phyloP scores from a whole-genome alignment of 2,888 invertebrate genomes.

The Trachelus iudaicus region DNA sequence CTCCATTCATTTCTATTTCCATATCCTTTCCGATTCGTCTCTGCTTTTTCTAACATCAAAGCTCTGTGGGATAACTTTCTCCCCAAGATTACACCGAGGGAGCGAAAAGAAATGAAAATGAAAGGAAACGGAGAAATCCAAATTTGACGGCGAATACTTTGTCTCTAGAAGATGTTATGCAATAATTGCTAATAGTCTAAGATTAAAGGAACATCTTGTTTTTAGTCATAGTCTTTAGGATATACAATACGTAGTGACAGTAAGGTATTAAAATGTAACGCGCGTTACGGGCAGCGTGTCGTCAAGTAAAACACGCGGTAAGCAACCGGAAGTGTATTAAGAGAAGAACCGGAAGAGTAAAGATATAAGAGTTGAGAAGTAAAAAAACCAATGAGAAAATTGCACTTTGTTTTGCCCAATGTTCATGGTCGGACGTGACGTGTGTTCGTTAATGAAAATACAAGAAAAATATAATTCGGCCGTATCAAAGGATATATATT shows the following conservation, averaged over 20 bases:
- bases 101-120: neutral
- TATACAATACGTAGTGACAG: constrained; percentile 32
- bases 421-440: too few relatives aligned
- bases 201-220: neutral
- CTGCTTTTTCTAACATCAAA: neutral
- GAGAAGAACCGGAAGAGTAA: too few relatives aligned
- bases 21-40: neutral
- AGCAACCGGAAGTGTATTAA: neutral
- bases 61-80: neutral
- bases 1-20: neutral
- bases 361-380: too few relatives aligned
- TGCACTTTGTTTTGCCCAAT: too few relatives aligned
- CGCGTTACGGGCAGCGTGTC: neutral
- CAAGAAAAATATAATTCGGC: too few relatives aligned
- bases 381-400: too few relatives aligned
- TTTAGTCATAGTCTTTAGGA: constrained; percentile 44
- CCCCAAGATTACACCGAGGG: neutral
- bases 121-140: neutral
- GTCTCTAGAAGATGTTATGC: neutral
- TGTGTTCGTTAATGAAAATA: too few relatives aligned
- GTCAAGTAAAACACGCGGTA: neutral
- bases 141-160: neutral
- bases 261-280: constrained; percentile 40
- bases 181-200: neutral
- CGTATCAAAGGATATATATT: too few relatives aligned